phyloP scores from a whole-genome alignment of 2,797 vertebrate genomes.

The Haliaeetus albicilla region DNA sequence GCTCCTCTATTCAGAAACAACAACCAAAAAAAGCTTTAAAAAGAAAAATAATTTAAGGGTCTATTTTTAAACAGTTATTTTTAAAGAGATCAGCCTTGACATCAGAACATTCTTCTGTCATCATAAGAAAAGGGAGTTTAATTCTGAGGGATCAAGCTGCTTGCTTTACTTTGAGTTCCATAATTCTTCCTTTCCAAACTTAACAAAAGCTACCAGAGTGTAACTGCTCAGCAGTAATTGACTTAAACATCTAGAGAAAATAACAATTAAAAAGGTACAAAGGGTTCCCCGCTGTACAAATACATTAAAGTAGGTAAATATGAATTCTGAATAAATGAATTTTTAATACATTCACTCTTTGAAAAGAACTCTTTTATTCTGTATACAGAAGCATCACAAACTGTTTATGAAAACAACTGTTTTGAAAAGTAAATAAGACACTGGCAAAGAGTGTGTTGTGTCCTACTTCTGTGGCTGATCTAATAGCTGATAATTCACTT shows the following conservation, averaged over 20 bases:
- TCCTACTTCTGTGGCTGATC: constrained; percentile 16
- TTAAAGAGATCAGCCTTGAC: constrained; percentile 18
- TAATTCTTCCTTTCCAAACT: constrained; percentile 22
- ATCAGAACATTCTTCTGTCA: constrained; percentile 37
- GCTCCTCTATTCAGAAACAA: not conserved
- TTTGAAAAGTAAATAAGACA: constrained; percentile 36
- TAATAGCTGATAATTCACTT: not conserved
- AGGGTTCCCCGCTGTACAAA: constrained; percentile 7
- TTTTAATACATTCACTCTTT: constrained; percentile 39
- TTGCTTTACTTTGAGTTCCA: not conserved
- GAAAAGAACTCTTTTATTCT: constrained; percentile 35
- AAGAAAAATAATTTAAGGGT: not conserved
- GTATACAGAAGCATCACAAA: constrained; percentile 20
- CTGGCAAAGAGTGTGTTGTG: not conserved
- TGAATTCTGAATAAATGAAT: constrained; percentile 54
- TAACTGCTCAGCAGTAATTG: constrained; percentile 30
- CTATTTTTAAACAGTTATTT: constrained; percentile 57
- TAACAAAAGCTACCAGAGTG: not conserved
- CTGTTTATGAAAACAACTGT: constrained; percentile 38
- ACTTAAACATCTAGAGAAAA: constrained; percentile 46
- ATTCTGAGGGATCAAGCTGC: not conserved
- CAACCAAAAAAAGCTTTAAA: constrained; percentile 11
- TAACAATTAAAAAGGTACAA: constrained; percentile 55
- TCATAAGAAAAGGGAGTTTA: not conserved
- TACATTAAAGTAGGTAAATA: constrained; percentile 45